Percentiles rank a stretch among this genome's conserved stretches.
Conservation (phyloP, 2,113 vertebrate genomes). For the Elaphurus davidianus region DNA sequence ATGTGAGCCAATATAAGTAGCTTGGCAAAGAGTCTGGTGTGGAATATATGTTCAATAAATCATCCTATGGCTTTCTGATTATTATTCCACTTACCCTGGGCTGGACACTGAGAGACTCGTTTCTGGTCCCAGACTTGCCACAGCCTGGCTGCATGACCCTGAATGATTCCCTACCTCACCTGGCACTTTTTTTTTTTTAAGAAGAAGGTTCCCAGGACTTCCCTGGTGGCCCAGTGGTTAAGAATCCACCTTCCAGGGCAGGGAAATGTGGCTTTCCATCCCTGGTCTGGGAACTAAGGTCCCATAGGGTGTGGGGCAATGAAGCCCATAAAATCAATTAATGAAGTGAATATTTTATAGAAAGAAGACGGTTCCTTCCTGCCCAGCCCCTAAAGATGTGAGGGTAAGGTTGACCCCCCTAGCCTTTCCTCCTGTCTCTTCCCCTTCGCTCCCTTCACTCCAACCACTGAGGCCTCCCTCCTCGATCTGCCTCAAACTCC, state of each 20-base stretch:
- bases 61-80: background rate
- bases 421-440: background rate
- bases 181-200: background rate
- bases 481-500: background rate
- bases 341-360: background rate
- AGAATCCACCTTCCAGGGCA: background rate
- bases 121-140: background rate
- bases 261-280: background rate
- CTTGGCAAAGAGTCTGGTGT: background rate
- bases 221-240: background rate
- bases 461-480: background rate
- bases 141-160: rapidly evolving
- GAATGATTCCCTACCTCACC: rapidly evolving
- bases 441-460: background rate
- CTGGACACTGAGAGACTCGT: rapidly evolving
- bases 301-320: background rate
- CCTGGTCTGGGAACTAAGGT: background rate
- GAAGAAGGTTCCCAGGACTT: background rate
- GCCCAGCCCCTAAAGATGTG: too few species aligned
- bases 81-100: background rate
- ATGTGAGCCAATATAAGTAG: background rate
- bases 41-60: background rate
- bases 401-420: background rate
- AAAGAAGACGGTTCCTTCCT: background rate
- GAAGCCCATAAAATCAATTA: background rate